phyloP scores from a whole-genome alignment of 2,113 vertebrate genomes.

The Dicrurus megarhynchus region DNA sequence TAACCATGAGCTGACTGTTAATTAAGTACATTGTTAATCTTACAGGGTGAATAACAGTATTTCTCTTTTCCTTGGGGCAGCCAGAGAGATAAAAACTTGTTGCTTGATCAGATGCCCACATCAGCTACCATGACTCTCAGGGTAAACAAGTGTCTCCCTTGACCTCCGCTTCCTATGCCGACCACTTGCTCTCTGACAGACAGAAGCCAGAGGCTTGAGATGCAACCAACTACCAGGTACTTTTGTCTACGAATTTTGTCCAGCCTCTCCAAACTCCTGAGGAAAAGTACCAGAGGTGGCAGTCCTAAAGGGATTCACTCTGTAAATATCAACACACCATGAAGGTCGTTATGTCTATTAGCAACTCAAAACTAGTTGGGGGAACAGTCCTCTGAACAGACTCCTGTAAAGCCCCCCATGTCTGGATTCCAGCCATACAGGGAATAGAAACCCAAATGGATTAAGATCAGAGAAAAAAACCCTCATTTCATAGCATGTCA shows the following conservation, averaged over 20 bases:
- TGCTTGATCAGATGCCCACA: not conserved
- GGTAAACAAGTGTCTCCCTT: not conserved
- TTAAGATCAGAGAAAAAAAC: not conserved
- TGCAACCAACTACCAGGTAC: not conserved
- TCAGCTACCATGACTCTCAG: not conserved
- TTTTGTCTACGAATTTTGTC: not conserved
- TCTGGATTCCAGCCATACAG: not conserved
- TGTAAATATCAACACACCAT: not conserved
- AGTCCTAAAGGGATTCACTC: not conserved
- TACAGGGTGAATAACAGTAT: not conserved
- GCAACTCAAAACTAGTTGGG: not conserved
- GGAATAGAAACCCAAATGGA: not conserved
- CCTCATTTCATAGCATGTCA: not conserved
- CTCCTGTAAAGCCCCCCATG: rapidly evolving
- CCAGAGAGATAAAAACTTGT: not conserved
- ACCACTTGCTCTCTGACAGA: not conserved
- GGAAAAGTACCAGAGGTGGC: not conserved
- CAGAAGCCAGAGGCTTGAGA: not conserved
- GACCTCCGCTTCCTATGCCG: rapidly evolving
- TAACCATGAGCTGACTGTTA: not conserved
- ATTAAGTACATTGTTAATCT: not conserved
- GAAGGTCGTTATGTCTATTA: not conserved
- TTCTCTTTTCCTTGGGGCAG: not conserved
- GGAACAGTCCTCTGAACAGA: not conserved
- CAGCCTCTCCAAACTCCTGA: not conserved